These are phyloP conservation scores for Callionymus lyra DNA, from an alignment of 2,113 vertebrate genomes.

Conservation along the genomic window DNA sequence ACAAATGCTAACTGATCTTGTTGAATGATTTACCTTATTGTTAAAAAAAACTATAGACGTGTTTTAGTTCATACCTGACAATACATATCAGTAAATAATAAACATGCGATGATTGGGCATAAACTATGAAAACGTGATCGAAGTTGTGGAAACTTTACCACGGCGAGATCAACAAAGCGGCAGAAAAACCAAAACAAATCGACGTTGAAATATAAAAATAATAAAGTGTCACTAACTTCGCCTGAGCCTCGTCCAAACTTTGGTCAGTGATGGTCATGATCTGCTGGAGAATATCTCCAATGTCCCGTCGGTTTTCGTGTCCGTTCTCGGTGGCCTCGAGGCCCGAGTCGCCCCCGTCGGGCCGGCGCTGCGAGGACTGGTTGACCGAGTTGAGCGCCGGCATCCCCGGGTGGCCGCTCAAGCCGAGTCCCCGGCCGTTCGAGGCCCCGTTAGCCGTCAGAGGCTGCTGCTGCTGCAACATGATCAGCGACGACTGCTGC, in stretches of 20 bases:
- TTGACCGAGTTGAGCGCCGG: slow-evolving; percentile 61
- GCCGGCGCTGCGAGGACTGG: slow-evolving; percentile 55
- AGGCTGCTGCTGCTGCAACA: slow-evolving; percentile 70
- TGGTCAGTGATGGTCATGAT: slow-evolving; percentile 99
- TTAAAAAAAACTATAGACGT: too few relatives aligned
- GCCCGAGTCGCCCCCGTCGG: slow-evolving; percentile 69
- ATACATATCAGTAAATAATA: background rate
- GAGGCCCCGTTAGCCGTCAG: slow-evolving; percentile 68
- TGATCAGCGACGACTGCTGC: slow-evolving; percentile 61
- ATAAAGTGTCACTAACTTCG: slow-evolving; percentile 80
- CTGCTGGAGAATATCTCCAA: slow-evolving; percentile 95
- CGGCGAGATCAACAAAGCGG: slow-evolving; percentile 16
- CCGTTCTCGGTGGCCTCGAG: slow-evolving; percentile 88
- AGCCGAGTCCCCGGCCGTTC: slow-evolving; percentile 65
- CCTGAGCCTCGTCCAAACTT: slow-evolving; percentile 97
- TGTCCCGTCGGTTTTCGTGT: slow-evolving; percentile 83
- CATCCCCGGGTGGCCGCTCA: slow-evolving; percentile 66
- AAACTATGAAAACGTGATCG: slow-evolving; percentile 27
- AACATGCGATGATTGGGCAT: slow-evolving; percentile 1
- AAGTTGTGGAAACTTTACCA: slow-evolving; percentile 57
- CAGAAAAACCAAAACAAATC: slow-evolving; percentile 11
- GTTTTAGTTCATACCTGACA: too few relatives aligned
- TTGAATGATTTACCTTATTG: too few relatives aligned
- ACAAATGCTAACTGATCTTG: slow-evolving; percentile 24
- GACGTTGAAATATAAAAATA: slow-evolving; percentile 6